Base-by-base conservation (phyloP, 2,113 vertebrate species). In the Paraplagusia blochii region DNA sequence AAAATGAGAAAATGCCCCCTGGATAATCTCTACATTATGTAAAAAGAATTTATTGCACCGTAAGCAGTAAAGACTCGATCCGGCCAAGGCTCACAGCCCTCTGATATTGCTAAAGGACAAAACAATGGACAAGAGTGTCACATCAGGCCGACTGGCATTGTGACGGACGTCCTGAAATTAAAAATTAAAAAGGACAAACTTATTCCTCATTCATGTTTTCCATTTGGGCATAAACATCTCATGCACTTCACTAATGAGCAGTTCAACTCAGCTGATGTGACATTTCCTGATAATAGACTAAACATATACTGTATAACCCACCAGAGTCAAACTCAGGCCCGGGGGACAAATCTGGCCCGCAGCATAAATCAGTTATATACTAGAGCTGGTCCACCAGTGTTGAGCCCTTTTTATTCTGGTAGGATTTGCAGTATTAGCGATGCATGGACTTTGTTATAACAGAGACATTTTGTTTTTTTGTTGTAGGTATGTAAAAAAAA, bases 121-220 rank as follows among this genome's bases (percentile, higher is more conserved):
- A 4, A 29, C 22, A 29, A n/a, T 6, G 6, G 22, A 29, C 22
- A 29, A 2, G 22, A 29, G 22, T 29, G 63, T 52, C 42, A 44
- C 36, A 68, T 17, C 68, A 46, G 58, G 18, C 69, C 66, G 53
- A 59, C 51, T 57, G 56, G 69, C 38, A 51, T 43, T 43, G 42
- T 43, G 56, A 16, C 38, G 63, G 44, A 48, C 46, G 13, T 58
- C 56, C 47, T 12, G 44, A 54, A 65, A 79, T 63, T 54, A 72
- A 62, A 83, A 81, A n/a, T n/a, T n/a, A n/a, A 70, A 79, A 65
- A 40, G 11, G 13, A 80, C 40, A 51, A 48, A 71, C 59, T 63
- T 33, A 67, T 71, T 60, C 59, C 52, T 73, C 66, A 66, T 75
- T 79, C 66, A 63, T 67, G 61, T 66, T 66, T 62, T 49, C 36